Evolutionary conservation across 2,113 vertebrate genomes (phyloP).

Genomic region (Dipodomys merriami): DNA sequence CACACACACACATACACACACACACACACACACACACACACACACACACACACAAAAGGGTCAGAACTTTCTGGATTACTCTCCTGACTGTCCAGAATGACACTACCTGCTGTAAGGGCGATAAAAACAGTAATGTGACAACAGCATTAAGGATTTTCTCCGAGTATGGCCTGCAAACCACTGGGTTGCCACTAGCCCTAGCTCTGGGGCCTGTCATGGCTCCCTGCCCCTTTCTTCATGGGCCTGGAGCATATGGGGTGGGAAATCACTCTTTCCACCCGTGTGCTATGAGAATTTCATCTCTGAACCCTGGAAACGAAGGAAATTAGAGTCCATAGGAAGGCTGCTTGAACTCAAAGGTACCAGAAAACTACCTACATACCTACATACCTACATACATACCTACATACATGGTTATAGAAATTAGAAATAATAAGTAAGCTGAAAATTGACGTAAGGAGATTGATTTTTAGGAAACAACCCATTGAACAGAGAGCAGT

Average conservation of each 20-base stretch:
- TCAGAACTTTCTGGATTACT: not conserved
- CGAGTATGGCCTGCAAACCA: not conserved
- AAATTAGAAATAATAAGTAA: not conserved
- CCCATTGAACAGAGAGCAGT: not conserved
- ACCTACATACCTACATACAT: too few relatives aligned
- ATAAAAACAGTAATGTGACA: not conserved
- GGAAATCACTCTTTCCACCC: conserved; percentile 30
- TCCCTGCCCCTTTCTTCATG: not conserved
- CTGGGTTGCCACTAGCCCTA: not conserved
- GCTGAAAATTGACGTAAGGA: not conserved
- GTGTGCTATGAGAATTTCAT: conserved; percentile 52
- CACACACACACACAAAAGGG: too few relatives aligned
- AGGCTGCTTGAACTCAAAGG: conserved; percentile 31
- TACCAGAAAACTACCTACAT: not conserved
- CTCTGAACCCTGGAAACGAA: conserved; percentile 22
- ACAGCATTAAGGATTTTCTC: not conserved
- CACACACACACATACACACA: too few relatives aligned
- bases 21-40: too few relatives aligned
- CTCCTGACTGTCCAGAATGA: conserved; percentile 34
- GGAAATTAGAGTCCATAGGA: conserved; percentile 7
- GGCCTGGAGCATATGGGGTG: not conserved
- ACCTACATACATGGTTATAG: not conserved
- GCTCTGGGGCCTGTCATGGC: not conserved
- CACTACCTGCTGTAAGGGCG: not conserved
- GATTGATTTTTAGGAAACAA: not conserved